A percentile compares a stretch with the other conserved stretches of the same genome.
These are phyloP conservation scores for Nesoenas mayeri DNA, from an alignment of 2,113 vertebrate genomes.

Conservation along the genomic window DNA sequence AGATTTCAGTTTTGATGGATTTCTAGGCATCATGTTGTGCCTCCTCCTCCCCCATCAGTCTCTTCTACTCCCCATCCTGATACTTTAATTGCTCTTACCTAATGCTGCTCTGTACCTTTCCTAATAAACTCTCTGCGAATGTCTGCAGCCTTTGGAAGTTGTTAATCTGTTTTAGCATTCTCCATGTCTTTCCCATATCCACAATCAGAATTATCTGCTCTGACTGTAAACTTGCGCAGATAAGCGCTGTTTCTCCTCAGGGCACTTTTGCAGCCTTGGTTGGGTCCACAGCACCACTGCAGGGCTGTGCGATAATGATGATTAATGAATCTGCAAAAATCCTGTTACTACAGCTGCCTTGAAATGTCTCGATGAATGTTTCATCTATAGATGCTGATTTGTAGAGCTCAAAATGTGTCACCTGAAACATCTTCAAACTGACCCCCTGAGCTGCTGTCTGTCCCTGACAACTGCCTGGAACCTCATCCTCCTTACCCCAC, in stretches of 20 bases:
- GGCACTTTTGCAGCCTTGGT: neutral
- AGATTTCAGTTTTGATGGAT: neutral
- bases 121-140: neutral
- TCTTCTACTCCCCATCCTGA: neutral
- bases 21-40: accelerated
- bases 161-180: neutral
- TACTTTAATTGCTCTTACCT: neutral
- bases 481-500: neutral
- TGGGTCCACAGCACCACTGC: neutral
- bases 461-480: neutral
- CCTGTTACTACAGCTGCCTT: constrained; percentile 10
- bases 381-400: neutral
- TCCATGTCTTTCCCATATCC: neutral
- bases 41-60: neutral
- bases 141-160: neutral
- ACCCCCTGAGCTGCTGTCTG: neutral
- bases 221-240: neutral
- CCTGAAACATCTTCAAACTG: neutral
- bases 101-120: neutral
- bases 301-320: neutral
- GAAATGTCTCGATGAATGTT: neutral
- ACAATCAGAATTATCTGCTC: constrained; percentile 16
- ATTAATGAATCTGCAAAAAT: constrained; percentile 27
- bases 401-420: neutral
- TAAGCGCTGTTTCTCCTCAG: neutral